Evolutionary conservation across 2,888 invertebrate species (phyloP), one percentile per base, ranked within the genome.

Genomic region (Agonopterix alstromeriana): DNA sequence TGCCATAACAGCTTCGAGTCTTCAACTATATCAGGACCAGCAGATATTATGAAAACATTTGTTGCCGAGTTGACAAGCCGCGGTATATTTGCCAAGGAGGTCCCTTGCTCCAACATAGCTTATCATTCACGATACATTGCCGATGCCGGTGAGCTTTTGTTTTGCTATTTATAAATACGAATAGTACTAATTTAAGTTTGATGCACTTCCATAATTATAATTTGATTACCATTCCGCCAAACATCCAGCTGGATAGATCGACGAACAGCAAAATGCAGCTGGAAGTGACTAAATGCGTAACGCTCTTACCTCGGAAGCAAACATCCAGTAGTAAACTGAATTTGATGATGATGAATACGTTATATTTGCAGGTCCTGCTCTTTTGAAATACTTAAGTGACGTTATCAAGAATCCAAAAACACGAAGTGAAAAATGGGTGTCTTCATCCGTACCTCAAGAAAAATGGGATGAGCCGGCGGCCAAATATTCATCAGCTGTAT

Each of bases 101-200:
- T 83, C 0, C 67, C 73, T 4, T 94, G 94, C 51, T 92, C 94
- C 12, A 94, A 95, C 61, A 94, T 96, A 50, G 95, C 97, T 0
- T 97, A 96, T 67, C 97, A 98, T 74, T 96, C 96, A 43, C 90
- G 92, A 48, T 95, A 95, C 60, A 94, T 98, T 57, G 89, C 90
- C 0, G 84, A 90, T 35, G 92, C 92, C 47, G 91, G 85, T 76
- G 63, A 67, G 65, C 8, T 27, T 27, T 5, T 7, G 5, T 0
- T 17, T 1, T 7, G 27, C 1, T 27, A 5, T 27, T 27, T 27
- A 5, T 5, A 27, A 27, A 27, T 27, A 3, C 27, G 5, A 38
- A 38, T 3, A 38, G 8, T 38, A 38, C 3, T 2, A 9, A 38
- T 2, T 3, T 2, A 38, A 2, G n/a, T 2, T n/a, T 4, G 38